These are phyloP conservation scores for Mayetiola destructor DNA, from an alignment of 2,888 invertebrate species.

Conservation along the genomic window DNA sequence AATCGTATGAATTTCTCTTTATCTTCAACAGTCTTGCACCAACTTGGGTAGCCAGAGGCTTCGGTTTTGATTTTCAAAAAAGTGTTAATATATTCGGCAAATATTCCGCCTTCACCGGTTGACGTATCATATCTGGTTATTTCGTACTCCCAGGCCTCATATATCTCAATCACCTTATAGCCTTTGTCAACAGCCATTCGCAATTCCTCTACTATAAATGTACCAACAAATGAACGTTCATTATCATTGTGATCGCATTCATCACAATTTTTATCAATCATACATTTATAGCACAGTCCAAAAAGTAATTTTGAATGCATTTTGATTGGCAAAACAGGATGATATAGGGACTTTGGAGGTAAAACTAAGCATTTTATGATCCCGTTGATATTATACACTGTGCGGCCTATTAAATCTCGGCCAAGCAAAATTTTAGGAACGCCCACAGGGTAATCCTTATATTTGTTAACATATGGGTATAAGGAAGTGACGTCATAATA, in stretches of 20 bases:
- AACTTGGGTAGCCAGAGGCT: constrained; percentile 21
- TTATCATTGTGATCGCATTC: constrained; percentile 21
- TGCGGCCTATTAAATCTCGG: constrained; percentile 16
- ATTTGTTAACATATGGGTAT: constrained; percentile 24
- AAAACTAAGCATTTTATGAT: constrained; percentile 22
- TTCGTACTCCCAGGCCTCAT: constrained; percentile 25
- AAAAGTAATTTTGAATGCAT: constrained; percentile 22
- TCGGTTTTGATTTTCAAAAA: constrained; percentile 23
- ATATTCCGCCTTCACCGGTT: constrained; percentile 19
- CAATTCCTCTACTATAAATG: constrained; percentile 26
- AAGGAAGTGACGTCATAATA: constrained; percentile 22
- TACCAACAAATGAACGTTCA: constrained; percentile 21
- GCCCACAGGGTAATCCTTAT: constrained; percentile 23
- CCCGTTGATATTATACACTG: constrained; percentile 19
- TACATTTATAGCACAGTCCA: constrained; percentile 22
- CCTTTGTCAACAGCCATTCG: constrained; percentile 22
- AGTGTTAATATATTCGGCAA: constrained; percentile 23
- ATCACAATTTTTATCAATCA: no score
- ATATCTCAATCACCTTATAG: constrained; percentile 21
- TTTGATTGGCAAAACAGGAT: constrained; percentile 24
- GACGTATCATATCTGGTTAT: constrained; percentile 19
- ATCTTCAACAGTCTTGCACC: constrained; percentile 17
- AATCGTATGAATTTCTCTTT: constrained; percentile 20
- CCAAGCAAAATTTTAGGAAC: constrained; percentile 23
- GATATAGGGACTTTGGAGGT: constrained; percentile 22